These are phyloP conservation scores for Diphyllodes magnificus DNA, from an alignment of 2,113 vertebrate genomes.

Conservation along the genomic window DNA sequence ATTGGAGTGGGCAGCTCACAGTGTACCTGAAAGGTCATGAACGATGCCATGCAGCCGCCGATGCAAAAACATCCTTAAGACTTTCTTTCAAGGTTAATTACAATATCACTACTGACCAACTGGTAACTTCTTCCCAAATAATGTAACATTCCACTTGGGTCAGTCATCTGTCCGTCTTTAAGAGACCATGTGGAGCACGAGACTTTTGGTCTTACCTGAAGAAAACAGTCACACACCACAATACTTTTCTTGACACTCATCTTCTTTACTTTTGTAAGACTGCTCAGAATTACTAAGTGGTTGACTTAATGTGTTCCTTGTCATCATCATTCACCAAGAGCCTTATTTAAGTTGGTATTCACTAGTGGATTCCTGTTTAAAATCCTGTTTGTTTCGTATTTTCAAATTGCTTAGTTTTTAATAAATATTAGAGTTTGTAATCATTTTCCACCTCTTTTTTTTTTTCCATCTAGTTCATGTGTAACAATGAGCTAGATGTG, in stretches of 20 bases:
- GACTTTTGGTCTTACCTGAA: neutral
- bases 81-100: neutral
- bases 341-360: neutral
- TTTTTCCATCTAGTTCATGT: neutral
- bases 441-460: neutral
- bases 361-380: neutral
- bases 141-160: neutral
- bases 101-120: neutral
- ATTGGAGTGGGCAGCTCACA: neutral
- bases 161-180: neutral
- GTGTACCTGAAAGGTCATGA: neutral
- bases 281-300: neutral
- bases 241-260: neutral
- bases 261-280: neutral
- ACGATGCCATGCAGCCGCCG: neutral
- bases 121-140: neutral
- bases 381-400: neutral
- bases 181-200: neutral
- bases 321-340: neutral
- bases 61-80: neutral
- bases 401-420: neutral
- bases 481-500: neutral
- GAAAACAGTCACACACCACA: neutral
- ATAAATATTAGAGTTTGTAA: neutral
- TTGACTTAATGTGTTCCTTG: neutral